These are phyloP conservation scores for Percina caprodes DNA, from an alignment of 2,113 vertebrate genomes.

Conservation along the genomic window DNA sequence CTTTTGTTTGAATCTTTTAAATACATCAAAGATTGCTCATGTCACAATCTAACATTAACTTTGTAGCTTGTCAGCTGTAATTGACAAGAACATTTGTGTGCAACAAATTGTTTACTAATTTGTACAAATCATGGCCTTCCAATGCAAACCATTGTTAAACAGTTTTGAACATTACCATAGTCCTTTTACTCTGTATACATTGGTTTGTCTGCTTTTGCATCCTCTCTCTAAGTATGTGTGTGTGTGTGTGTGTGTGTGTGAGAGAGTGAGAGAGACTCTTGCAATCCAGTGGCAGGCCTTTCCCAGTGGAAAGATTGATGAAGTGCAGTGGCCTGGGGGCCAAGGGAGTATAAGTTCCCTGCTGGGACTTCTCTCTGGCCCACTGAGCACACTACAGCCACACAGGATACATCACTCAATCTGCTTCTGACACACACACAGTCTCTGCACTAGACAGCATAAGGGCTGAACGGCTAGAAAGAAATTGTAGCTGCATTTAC, in stretches of 20 bases:
- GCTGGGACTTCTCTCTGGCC: slow-evolving; percentile 82
- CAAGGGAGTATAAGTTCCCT: slow-evolving; percentile 75
- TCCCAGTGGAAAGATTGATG: slow-evolving; percentile 80
- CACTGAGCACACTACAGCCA: slow-evolving; percentile 81
- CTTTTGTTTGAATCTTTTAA: background rate
- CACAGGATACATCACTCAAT: slow-evolving; percentile 83
- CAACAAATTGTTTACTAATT: slow-evolving; percentile 17
- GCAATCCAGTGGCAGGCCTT: slow-evolving; percentile 62
- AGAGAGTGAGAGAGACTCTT: slow-evolving; percentile 12
- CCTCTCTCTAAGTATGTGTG: slow-evolving; percentile 19
- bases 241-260: slow-evolving; percentile 24
- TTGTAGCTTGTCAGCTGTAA: background rate
- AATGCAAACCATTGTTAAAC: background rate
- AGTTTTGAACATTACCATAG: background rate
- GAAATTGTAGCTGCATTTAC: slow-evolving; percentile 76
- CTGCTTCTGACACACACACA: slow-evolving; percentile 62
- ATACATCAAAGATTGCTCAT: background rate
- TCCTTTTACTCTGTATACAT: background rate
- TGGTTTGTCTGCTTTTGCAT: slow-evolving; percentile 32
- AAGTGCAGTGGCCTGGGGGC: slow-evolving; percentile 73
- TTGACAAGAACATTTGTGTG: background rate
- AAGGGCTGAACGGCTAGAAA: slow-evolving; percentile 66
- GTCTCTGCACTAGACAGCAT: slow-evolving; percentile 67
- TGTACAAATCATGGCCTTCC: background rate
- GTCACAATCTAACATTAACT: background rate